Percentiles rank a stretch among this genome's conserved stretches.
Conservation (phyloP, 2,888 invertebrate species). For the Drosophila neutralis region DNA sequence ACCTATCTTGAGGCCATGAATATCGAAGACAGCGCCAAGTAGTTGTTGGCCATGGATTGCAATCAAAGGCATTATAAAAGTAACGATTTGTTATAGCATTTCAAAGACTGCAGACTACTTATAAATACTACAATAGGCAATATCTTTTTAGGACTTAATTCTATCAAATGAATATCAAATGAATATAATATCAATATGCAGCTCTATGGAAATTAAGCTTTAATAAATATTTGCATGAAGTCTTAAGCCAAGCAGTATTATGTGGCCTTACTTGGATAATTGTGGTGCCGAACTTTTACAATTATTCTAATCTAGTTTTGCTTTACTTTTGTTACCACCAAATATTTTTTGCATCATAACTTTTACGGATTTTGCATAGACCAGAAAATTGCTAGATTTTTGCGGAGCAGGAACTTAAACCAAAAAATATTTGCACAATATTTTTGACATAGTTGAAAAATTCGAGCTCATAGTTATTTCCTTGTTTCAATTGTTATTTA, state of each 20-base stretch:
- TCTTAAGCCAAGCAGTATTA: background rate
- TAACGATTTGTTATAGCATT: conserved; percentile 4
- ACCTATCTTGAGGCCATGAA: conserved; percentile 14
- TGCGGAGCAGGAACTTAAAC: background rate
- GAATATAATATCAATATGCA: background rate
- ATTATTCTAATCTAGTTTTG: background rate
- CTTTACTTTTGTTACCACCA: background rate
- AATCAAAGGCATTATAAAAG: conserved; percentile 18
- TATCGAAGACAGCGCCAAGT: conserved; percentile 16
- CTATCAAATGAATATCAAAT: background rate
- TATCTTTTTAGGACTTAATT: background rate
- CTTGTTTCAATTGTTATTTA: too few species aligned
- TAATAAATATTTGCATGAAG: background rate
- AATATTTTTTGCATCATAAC: background rate
- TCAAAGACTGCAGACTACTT: background rate
- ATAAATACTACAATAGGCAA: background rate
- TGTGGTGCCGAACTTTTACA: background rate
- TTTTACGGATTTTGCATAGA: background rate
- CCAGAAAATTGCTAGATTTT: background rate
- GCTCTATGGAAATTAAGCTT: background rate
- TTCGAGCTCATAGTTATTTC: too few species aligned
- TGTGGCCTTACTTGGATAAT: background rate
- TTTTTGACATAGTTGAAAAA: too few species aligned
- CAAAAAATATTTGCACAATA: too few species aligned
- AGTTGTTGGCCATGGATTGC: conserved; percentile 4